Evolutionary conservation across 1,140 invertebrate species (phyloP).

Genomic region (Nomia melanderi): DNA sequence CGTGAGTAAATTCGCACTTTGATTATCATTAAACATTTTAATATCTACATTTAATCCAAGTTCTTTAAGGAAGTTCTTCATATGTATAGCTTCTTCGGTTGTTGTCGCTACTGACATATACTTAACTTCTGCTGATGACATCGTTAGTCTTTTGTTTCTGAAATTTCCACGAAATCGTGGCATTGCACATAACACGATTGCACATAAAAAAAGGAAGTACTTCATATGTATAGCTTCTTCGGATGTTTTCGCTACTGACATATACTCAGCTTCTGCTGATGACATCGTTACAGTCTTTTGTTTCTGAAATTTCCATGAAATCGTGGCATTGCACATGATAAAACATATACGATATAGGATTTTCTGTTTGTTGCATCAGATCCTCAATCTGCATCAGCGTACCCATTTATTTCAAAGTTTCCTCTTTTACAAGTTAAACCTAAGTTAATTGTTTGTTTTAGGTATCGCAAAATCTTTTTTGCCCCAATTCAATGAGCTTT

Average conservation of each 20-base stretch:
- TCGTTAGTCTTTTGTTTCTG: constrained; percentile 33
- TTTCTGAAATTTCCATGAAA: constrained; percentile 50
- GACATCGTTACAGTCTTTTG: constrained; percentile 23
- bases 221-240: not conserved
- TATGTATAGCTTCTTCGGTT: not conserved
- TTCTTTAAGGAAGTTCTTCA: not conserved
- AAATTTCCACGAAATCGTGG: constrained; percentile 47
- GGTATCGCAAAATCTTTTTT: constrained; percentile 73
- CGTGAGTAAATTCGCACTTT: not conserved
- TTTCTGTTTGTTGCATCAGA: constrained; percentile 58
- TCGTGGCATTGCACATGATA: constrained; percentile 44
- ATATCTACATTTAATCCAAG: not conserved
- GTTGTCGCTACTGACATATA: not conserved
- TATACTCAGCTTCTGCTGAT: not conserved
- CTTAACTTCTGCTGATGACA: not conserved
- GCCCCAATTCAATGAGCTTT: constrained; percentile 69
- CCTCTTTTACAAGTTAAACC: constrained; percentile 55
- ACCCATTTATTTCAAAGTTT: constrained; percentile 50
- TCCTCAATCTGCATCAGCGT: constrained; percentile 76
- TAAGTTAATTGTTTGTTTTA: constrained; percentile 69
- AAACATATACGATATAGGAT: constrained; percentile 62
- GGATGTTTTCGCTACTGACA: not conserved
- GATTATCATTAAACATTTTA: constrained; percentile 9
- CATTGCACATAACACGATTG: constrained; percentile 41
- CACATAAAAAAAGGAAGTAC: not conserved